Evolutionary conservation across 2,113 vertebrate genomes (phyloP), one percentile per base, ranked within the genome.

Genomic region (Corythaixoides concolor): DNA sequence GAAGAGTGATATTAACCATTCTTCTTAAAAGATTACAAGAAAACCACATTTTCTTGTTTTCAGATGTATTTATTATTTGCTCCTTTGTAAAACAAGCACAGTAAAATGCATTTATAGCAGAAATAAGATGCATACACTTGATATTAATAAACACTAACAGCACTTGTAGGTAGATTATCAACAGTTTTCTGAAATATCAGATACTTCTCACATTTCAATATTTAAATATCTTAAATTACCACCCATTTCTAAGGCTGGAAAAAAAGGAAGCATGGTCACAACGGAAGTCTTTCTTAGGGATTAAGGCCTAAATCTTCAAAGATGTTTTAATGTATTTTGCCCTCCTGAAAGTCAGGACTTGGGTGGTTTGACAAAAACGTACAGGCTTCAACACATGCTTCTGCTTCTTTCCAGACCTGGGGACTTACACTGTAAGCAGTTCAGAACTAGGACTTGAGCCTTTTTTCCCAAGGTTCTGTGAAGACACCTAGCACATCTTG

Each of bases 171-270:
- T 70, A 63, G n/a, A 77, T 60, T 74, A 24, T 45, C 47, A 75
- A 24, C 18, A 63, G 22, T 69, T 87, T 82, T 93, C 92, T 93
- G 89, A 95, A 96, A 92, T 85, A 89, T 79, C 92, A 97, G 86
- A 89, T 85, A 82, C 62, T 82, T 92, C 35, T 79, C 33, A 75
- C 43, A 56, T 89, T 93, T 73, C 70, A 58, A 1, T 85, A 47
- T 84, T 86, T 86, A 77, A 86, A 66, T 80, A 80, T 52, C 56
- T 73, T 45, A 45, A 94, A 87, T 91, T 22, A 32, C 60, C 56
- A 64, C 66, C 47, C 60, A 30, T 49, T 19, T 15, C 52, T 68
- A 43, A 53, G 35, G 15, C 80, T 91, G 52, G 75, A 53, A 21
- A 37, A 84, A 78, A 68, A 83, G 43, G 82, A 86, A 88, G 78